These are phyloP conservation scores for Pteropus alecto DNA, from an alignment of 2,113 vertebrate species.

Conservation along the genomic window DNA sequence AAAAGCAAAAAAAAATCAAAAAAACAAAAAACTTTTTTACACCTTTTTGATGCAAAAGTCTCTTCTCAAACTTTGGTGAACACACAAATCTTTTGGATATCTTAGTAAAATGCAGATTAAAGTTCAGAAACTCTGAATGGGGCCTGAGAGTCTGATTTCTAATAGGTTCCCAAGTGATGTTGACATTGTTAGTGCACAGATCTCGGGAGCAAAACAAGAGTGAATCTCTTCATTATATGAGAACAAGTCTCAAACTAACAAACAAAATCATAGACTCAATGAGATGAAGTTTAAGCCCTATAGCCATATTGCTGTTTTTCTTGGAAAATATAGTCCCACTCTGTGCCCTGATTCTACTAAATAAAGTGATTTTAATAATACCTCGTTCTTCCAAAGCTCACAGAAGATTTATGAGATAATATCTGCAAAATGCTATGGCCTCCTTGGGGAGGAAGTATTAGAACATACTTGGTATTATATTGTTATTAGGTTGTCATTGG, in stretches of 20 bases:
- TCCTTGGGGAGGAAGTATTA: not conserved
- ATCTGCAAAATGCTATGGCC: not conserved
- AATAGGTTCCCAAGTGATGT: not conserved
- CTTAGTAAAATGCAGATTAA: not conserved
- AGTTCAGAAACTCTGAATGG: not conserved
- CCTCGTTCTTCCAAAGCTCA: not conserved
- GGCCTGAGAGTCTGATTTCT: not conserved
- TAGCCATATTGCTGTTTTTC: not conserved
- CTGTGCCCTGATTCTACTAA: not conserved
- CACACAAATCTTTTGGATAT: not conserved
- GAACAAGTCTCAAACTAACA: not conserved
- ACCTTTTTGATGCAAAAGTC: not conserved
- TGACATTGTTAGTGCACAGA: rapidly evolving
- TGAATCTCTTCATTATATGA: not conserved
- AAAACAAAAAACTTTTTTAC: not conserved
- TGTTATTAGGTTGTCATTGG: conserved; percentile 9
- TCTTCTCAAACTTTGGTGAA: not conserved
- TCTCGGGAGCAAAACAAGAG: not conserved
- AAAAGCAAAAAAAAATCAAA: not conserved
- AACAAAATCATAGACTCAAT: not conserved
- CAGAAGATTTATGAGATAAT: not conserved
- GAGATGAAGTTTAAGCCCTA: not conserved
- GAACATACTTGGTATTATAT: not conserved
- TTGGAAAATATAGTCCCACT: not conserved
- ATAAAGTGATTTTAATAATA: not conserved